phyloP scores from a whole-genome alignment of 35 echinoderm and acorn worm genomes.

The Nesometra sesokonis region DNA sequence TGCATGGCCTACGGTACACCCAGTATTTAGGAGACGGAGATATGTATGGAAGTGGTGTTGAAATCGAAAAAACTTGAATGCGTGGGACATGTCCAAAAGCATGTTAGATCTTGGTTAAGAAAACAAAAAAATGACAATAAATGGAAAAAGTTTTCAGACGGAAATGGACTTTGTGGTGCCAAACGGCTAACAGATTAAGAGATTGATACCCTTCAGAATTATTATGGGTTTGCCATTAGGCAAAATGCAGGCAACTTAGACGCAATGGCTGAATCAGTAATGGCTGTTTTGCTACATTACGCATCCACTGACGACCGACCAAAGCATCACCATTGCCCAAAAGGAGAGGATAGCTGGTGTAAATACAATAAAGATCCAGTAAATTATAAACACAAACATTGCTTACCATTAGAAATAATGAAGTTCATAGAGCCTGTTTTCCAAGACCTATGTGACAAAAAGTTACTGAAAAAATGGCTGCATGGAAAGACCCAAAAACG shows the following conservation, averaged over 20 bases:
- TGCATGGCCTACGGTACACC: background rate
- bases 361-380: background rate
- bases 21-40: slow-evolving; percentile 27
- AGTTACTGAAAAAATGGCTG: too few species aligned
- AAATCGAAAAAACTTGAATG: slow-evolving; percentile 11
- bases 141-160: background rate
- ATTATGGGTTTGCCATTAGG: slow-evolving; percentile 39
- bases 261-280: slow-evolving; percentile 12
- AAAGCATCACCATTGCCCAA: slow-evolving; percentile 34
- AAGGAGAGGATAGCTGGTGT: slow-evolving; percentile 32
- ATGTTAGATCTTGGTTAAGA: background rate
- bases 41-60: slow-evolving; percentile 22
- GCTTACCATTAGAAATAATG: background rate
- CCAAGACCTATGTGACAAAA: background rate
- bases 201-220: slow-evolving; percentile 15
- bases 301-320: slow-evolving; percentile 21
- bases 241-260: slow-evolving; percentile 24
- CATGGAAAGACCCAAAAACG: too few species aligned
- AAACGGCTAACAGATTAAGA: slow-evolving; percentile 15
- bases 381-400: background rate
- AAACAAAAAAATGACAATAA: slow-evolving; percentile 5
- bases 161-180: slow-evolving; percentile 9
- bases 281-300: slow-evolving; percentile 7
- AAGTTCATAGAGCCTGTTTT: slow-evolving; percentile 3
- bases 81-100: slow-evolving; percentile 34